phyloP scores from a whole-genome alignment of 2,113 vertebrate genomes.

The Mungos mungo region DNA sequence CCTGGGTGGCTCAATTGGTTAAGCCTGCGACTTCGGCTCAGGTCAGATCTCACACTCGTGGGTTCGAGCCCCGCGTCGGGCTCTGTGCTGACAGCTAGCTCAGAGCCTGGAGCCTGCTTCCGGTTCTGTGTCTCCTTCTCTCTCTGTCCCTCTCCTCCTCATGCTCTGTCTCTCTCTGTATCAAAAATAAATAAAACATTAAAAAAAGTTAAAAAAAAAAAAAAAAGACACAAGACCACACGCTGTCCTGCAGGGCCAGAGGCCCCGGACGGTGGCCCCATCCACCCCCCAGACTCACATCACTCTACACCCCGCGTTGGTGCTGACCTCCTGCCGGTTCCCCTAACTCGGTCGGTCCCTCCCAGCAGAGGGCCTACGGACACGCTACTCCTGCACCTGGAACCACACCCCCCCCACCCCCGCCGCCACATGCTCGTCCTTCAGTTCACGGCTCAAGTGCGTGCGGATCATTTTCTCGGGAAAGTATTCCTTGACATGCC shows the following conservation, averaged over 20 bases:
- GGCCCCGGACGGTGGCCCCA: neutral
- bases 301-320: neutral
- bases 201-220: too few species aligned
- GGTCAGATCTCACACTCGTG: too few species aligned
- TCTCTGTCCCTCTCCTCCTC: too few species aligned
- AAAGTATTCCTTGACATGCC: neutral
- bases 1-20: too few species aligned
- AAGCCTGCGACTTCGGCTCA: too few species aligned
- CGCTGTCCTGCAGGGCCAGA: neutral
- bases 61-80: too few species aligned
- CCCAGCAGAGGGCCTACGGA: neutral
- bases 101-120: too few species aligned
- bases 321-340: neutral
- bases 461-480: neutral
- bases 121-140: too few species aligned
- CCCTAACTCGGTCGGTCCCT: neutral
- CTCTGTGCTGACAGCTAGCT: too few species aligned
- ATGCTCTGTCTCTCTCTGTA: too few species aligned
- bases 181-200: too few species aligned
- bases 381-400: rapidly evolving
- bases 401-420: rapidly evolving
- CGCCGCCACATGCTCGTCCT: neutral
- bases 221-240: neutral
- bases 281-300: neutral
- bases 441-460: neutral